A percentile compares a stretch with the other conserved stretches of the same genome.
phyloP scores from a whole-genome alignment of 2,797 vertebrate species.

The Acrossocheilus wenchowensis region DNA sequence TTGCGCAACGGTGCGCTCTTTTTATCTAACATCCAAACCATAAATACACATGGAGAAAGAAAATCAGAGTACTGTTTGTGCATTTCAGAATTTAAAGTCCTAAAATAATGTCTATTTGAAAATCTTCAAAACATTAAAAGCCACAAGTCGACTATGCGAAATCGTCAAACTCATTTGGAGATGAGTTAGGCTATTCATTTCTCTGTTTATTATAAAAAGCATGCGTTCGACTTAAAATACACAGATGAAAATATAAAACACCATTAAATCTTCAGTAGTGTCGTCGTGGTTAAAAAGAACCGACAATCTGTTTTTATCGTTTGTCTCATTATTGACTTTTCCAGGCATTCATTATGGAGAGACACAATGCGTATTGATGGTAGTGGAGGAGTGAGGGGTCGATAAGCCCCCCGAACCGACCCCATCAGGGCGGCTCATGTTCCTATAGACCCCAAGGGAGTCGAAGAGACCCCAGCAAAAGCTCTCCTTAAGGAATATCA shows the following conservation, averaged over 20 bases:
- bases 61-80: background rate
- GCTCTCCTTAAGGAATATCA: background rate
- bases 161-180: background rate
- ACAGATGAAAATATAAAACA: background rate
- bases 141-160: background rate
- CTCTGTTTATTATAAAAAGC: background rate
- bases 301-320: slow-evolving; percentile 41
- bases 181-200: background rate
- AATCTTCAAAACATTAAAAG: background rate
- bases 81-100: background rate
- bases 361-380: slow-evolving; percentile 65
- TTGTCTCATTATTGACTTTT: slow-evolving; percentile 70
- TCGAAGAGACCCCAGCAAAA: slow-evolving; percentile 20
- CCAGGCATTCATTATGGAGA: slow-evolving; percentile 47
- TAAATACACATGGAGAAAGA: background rate
- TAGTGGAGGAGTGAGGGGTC: slow-evolving; percentile 57
- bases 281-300: slow-evolving; percentile 54
- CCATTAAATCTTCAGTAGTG: slow-evolving; percentile 9
- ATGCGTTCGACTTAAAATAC: background rate
- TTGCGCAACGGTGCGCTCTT: slow-evolving; percentile 14
- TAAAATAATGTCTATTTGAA: background rate
- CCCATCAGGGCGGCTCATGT: slow-evolving; percentile 62
- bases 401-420: slow-evolving; percentile 65
- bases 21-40: background rate
- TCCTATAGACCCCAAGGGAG: slow-evolving; percentile 44